Base-by-base conservation (phyloP, 2,113 vertebrate species). In the Cynocephalus volans region DNA sequence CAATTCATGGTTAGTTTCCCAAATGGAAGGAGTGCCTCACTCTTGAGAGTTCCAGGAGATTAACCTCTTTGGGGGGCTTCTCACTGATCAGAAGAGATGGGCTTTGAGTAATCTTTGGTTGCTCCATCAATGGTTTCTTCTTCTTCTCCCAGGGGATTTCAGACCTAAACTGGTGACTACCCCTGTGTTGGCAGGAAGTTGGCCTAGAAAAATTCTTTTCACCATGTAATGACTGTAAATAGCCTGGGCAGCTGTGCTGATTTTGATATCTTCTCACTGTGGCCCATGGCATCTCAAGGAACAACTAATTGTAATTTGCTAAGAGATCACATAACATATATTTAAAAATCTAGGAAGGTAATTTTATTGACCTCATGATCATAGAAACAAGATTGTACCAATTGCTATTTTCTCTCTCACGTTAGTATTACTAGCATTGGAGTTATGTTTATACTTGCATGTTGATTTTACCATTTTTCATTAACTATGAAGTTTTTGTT, bases 401-500 rank as follows among this genome's bases (percentile, higher is more conserved):
- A n/a, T 69, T 64, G 21, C 52, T 81, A 33, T 88, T 85, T 80
- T 95, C 65, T 96, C 28, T 76, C 21, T 17, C 52, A 79, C 88
- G 8, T 83, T 73, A 83, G 93, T 70, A 72, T 70, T 80, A 93
- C 12, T 89, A 28, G 41, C 31, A 41, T 10, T 82, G 41, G 26
- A 91, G 33, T 84, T 83, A 62, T 36, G 45, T 82, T 95, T 88
- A 48, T 83, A 48, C 19, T 7, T 79, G 19, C 0, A 8, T 56
- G 3, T 24, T 93, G 64, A 70, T 81, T 90, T 83, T 84, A 65
- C 3, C 54, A 79, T 56, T 91, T 95, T 33, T 80, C 41, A 65
- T 67, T 62, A 93, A 54, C 7, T 70, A 36, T 56, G 31, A 91
- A 76, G 88, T 95, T 76, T 93, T 81, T 19, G n/a, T 88, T 90